Evolutionary conservation across 2,113 vertebrate species (phyloP), one percentile per base, ranked within the genome.

Genomic region (Salvelinus sp.): DNA sequence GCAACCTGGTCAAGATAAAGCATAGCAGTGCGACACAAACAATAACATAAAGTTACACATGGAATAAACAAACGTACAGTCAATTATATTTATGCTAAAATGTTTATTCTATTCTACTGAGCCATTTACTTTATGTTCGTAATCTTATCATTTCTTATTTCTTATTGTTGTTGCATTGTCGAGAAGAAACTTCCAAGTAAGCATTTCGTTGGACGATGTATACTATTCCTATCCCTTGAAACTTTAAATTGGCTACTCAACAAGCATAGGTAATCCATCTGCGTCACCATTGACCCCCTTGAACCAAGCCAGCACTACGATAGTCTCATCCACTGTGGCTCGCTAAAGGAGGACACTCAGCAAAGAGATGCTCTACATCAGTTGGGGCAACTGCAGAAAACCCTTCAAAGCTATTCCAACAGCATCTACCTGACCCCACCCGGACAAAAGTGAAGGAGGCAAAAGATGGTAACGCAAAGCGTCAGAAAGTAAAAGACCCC

Each of bases 351-450:
- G 2, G 96, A 99, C 75, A 82, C 85, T 6, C 94, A 95, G 6
- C 97, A 99, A 83, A 93, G 91, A 88, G 89, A 74, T 80, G 95
- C 95, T 54, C 77, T 98, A 22, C 91, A 90, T 74, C 90, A 86
- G 70, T 83, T 99, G 84, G 93, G 95, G 76, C 92, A 91, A 71
- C 88, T 98, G 81, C 95, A 95, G 0, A 90, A 92, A 48, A 90
- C 28, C 25, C 92, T 98, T 71, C 93, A 91, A 75, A 94, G 88
- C 70, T 98, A 97, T 81, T 93, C 72, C 57, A 25, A 25, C 25
- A 90, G 88, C 20, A 82, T 91, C 76, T 91, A 88, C 76, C 63
- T 95, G 60, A 79, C 68, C n/a, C 25, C 70, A 74, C 66, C 74
- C 20, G 47, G 58, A 27, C 69, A 1, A 70, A 28, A 27, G 0